Evolutionary conservation across 2,888 invertebrate genomes (phyloP), one percentile per base, ranked within the genome.

Genomic region (Coleophora deauratella): DNA sequence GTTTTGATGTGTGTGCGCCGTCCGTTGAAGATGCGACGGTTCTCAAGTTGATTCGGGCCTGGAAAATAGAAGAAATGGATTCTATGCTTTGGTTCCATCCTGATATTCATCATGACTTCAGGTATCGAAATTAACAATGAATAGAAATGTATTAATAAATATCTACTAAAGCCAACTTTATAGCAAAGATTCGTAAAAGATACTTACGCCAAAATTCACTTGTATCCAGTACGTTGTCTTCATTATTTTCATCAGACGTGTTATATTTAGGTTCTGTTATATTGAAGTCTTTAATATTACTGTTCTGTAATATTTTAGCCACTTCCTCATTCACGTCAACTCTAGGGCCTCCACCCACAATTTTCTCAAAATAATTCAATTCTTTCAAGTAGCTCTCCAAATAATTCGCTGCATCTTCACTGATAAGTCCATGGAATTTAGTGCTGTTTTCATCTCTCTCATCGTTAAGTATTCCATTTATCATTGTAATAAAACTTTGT

Each of bases 401-500:
- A 37, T 65, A 51, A 27, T 47, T 51, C 12, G 52, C 32, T 13
- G 63, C 49, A 35, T 49, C 49, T 41, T 58, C 55, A 30, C 46
- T 46, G 41, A 46, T 44, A 35, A 47, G 46, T 21, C 46, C 45
- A 35, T 45, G 50, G 36, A 50, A 52, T 45, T 57, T 45, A 31
- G 62, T 62, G 52, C 65, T 67, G 42, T 65, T 55, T 36, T 72
- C 48, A 46, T 72, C 66, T 55, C 10, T 28, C 9, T 34, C 42
- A 33, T 40, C 45, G 12, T 42, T 32, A 12, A 45, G 9, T 10
- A 45, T 37, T 37, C 37, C 40, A n/a, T 42, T 42, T 27, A 42
- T 11, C 10, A 40, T 0, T 35, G n/a, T 33, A 21, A 40, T 42
- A 28, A 33, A 37, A 31, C 27, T 34, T 28, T 14, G 32, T 31